phyloP scores from a whole-genome alignment of 2,113 vertebrate species.

The Gymnorhina tibicen region DNA sequence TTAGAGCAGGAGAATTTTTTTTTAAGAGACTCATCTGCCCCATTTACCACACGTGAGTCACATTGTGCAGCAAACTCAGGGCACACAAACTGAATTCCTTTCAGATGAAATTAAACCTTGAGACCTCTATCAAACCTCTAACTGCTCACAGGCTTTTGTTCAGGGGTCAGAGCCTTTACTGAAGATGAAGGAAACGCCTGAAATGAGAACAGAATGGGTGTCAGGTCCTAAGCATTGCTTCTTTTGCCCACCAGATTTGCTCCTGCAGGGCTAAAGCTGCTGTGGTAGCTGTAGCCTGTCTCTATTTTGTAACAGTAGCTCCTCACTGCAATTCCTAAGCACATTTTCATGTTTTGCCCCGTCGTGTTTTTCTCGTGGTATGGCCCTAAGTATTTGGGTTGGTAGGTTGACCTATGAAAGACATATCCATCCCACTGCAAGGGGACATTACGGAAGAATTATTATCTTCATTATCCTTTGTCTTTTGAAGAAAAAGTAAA shows the following conservation, averaged over 20 bases:
- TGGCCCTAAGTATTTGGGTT: background rate
- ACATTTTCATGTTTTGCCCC: background rate
- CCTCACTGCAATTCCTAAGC: background rate
- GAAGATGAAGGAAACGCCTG: background rate
- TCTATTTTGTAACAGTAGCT: background rate
- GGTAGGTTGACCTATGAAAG: background rate
- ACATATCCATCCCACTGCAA: background rate
- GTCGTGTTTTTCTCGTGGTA: background rate
- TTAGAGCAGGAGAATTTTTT: background rate
- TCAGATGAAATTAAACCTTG: background rate
- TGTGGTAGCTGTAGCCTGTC: background rate
- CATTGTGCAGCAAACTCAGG: background rate
- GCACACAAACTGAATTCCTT: background rate
- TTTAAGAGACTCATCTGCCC: background rate
- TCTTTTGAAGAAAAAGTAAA: background rate
- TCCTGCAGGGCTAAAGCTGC: background rate
- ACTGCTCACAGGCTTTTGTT: background rate
- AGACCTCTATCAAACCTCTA: background rate
- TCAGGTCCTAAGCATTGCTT: background rate
- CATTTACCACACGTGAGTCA: background rate
- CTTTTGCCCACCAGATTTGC: background rate
- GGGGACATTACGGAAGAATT: background rate
- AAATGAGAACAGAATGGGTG: background rate
- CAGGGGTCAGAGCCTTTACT: background rate
- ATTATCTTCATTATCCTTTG: background rate